Evolutionary conservation across 2,113 vertebrate species (phyloP).

Genomic region (Opisthocomus hoazin): DNA sequence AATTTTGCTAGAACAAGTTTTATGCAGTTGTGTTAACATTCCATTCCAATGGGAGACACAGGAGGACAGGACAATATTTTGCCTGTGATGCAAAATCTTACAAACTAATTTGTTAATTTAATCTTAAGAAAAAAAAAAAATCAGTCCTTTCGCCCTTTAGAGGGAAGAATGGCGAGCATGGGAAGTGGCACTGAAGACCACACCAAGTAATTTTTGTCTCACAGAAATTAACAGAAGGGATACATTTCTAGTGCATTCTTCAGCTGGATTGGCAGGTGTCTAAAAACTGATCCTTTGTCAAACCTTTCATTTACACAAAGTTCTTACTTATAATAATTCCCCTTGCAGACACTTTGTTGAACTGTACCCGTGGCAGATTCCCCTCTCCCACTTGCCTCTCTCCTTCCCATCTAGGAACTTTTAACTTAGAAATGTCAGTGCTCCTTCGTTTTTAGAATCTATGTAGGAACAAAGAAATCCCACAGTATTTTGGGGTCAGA

Average conservation of each 20-base stretch:
- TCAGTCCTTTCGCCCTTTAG: neutral
- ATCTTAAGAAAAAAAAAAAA: neutral
- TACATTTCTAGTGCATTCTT: constrained; percentile 26
- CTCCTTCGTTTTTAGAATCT: neutral
- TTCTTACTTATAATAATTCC: neutral
- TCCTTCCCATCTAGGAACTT: neutral
- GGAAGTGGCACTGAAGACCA: neutral
- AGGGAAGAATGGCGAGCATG: neutral
- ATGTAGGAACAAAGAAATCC: constrained; percentile 10
- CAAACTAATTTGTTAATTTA: neutral
- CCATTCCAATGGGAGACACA: neutral
- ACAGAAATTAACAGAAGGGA: neutral
- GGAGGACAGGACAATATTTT: neutral
- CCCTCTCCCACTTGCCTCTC: neutral
- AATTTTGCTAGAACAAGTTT: neutral
- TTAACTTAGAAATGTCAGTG: constrained; percentile 26
- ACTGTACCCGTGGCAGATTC: neutral
- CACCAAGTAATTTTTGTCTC: neutral
- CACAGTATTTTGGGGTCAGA: neutral
- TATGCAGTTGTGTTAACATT: neutral
- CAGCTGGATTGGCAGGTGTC: neutral
- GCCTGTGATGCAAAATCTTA: neutral
- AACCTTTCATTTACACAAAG: too few relatives aligned
- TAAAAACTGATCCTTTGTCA: too few relatives aligned
- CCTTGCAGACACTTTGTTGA: neutral